Base-by-base conservation (phyloP, 1,140 invertebrate species). In the Orius laevigatus region DNA sequence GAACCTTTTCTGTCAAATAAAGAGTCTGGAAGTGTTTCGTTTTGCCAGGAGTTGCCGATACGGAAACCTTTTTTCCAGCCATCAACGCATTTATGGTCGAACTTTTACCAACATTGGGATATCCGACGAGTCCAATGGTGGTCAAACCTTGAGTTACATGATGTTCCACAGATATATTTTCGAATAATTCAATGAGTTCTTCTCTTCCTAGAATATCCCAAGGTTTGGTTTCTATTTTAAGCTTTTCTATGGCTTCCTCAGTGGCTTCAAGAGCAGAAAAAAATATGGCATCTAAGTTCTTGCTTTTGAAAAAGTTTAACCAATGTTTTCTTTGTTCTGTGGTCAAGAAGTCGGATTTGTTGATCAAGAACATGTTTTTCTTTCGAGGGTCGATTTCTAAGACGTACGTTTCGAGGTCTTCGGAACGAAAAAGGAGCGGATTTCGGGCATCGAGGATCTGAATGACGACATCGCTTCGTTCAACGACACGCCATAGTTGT, bases 31-130 rank as follows among this genome's bases (percentile, higher is more conserved):
- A 82, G 63, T 84, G 80, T 62, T 83, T 84, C 1, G 81, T 84
- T 63, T 81, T 79, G 36, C 81, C 81, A 19, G 81, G 81, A 34
- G 81, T 85, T 9, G 77, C 70, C 6, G 81, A 84, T 0, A 82
- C 78, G 3, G 76, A 71, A 2, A 76, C 90, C 69, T 94, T 96
- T 63, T 98, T 98, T 10, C 72, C 70, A 48, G 77, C 74, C 61
- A 98, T 69, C 36, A 99, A 65, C 3, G 88, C 74, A 74, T 99
- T 98, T 33, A 98, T 95, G 3, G 93, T 96, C 40, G 93, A 98
- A 69, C 92, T 97, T 70, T 99, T 99, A 11, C 96, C 96, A 32
- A 99, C 96, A 73, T 99, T 99, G 1, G 95, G 95, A 71, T 98
- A 98, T 0, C 96, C 95, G 55, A 96, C 90, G 64, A 97, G 73